Base-by-base conservation (phyloP, 2,888 invertebrate genomes). In the Andricus quercusramuli region DNA sequence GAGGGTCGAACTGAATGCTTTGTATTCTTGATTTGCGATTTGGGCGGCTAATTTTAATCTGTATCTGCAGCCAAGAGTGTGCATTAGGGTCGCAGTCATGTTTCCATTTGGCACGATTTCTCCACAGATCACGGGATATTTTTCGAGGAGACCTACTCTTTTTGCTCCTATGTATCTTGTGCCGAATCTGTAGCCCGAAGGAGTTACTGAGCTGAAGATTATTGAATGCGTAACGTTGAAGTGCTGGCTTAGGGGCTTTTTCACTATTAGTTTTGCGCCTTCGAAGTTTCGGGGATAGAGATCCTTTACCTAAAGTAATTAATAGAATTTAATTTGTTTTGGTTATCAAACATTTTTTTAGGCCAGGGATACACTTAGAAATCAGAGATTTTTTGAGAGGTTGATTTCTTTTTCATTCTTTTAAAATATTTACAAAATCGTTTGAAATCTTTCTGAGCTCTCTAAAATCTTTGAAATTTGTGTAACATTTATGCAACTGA, bases 161-260 rank as follows among this genome's bases (percentile, higher is more conserved):
- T 92, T 92, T 3, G 83, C 85, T 2, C 92, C 92, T 3, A 84
- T 70, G 76, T 91, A 93, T 59, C 81, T 88, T 11, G 88, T 88
- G 3, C 90, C 91, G 64, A 93, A 92, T 79, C 89, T 90, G 74
- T 92, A 92, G n/a, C 92, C 92, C 2, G 90, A 87, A 0, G 90
- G 90, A 4, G 86, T 88, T 8, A 88, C 88, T 1, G 89, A 85
- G 66, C 90, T 91, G 68, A 92, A 78, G 0, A 87, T 88, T 29
- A 92, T 85, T 0, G 85, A 86, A 47, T 92, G 92, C 41, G 86
- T 86, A 1, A 87, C 90, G 76, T 85, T 83, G 76, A 92, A 92
- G 68, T 92, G 87, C 64, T 89, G 83, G 77, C 90, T 93, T 20
- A 92, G 83, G n/a, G 81, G 80, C 77, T 89, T 89, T 32, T 84